A percentile compares a stretch with the other conserved stretches of the same genome.
Conservation (phyloP, 2,797 vertebrate genomes). For the Pyrocephalus nanus region DNA sequence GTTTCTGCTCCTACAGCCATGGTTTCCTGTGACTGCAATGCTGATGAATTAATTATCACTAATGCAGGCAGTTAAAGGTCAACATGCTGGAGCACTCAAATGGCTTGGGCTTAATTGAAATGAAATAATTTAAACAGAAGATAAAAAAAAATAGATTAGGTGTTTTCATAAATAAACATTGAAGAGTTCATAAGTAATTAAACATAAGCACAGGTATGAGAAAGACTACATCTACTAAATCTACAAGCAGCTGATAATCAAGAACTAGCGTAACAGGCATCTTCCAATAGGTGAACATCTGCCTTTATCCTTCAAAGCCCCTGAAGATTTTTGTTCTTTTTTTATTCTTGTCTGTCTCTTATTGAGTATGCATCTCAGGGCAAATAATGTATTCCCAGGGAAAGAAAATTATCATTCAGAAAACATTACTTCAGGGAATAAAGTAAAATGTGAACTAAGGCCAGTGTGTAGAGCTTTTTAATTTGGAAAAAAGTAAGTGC, state of each 20-base stretch:
- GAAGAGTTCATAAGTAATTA: background rate
- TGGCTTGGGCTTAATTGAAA: background rate
- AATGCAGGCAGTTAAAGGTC: background rate
- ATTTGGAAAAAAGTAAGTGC: background rate
- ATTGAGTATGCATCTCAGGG: background rate
- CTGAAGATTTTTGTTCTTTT: background rate
- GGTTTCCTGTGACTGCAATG: background rate
- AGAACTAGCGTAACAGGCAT: background rate
- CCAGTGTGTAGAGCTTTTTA: background rate
- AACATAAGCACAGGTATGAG: background rate
- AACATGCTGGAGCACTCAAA: background rate
- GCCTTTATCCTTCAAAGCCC: background rate
- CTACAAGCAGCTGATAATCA: background rate
- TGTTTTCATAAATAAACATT: conserved; percentile 6
- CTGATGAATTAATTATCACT: background rate
- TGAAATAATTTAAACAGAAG: conserved; percentile 7
- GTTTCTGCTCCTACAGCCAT: background rate
- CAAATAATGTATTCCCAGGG: background rate
- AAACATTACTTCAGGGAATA: conserved; percentile 13
- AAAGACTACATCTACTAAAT: background rate
- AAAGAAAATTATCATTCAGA: conserved; percentile 33
- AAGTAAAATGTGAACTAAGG: background rate
- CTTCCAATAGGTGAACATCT: background rate
- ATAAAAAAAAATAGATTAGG: background rate
- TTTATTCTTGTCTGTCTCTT: background rate